Evolutionary conservation across 2,888 invertebrate species (phyloP).

Genomic region (Pharmacophagus antenor): DNA sequence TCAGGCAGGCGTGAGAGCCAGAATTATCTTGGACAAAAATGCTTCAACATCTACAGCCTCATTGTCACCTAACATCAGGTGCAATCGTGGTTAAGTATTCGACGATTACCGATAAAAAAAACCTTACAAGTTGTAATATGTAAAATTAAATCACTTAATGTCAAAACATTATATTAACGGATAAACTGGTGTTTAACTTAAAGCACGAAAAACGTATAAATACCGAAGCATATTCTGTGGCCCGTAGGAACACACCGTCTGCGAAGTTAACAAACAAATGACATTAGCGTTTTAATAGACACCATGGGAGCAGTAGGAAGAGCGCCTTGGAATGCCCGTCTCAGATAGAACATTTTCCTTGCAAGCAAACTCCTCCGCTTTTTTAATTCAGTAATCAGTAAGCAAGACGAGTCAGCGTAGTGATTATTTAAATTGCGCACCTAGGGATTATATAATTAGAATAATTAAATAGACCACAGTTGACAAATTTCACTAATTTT

Average conservation of each 20-base stretch:
- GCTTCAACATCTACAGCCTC: too few relatives aligned
- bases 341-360: constrained; percentile 61
- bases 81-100: not conserved
- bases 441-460: constrained; percentile 35
- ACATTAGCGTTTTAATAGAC: constrained; percentile 74
- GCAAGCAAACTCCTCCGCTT: constrained; percentile 56
- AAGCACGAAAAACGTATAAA: constrained; percentile 31
- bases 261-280: constrained; percentile 69
- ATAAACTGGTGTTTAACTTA: not conserved
- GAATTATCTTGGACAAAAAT: too few relatives aligned
- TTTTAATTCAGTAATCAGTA: constrained; percentile 32
- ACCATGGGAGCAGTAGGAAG: constrained; percentile 51
- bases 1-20: too few relatives aligned
- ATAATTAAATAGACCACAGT: constrained; percentile 46
- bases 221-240: constrained; percentile 39
- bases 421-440: constrained; percentile 68
- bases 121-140: not conserved
- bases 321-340: constrained; percentile 46
- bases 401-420: constrained; percentile 64
- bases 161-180: not conserved
- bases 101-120: too few relatives aligned
- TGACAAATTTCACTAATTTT: constrained; percentile 20
- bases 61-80: not conserved
- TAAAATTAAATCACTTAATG: not conserved
- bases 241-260: constrained; percentile 48